Percentiles rank a stretch among this genome's conserved stretches.
phyloP scores from a whole-genome alignment of 2,113 vertebrate species.

The human (Homo sapiens) region DNA sequence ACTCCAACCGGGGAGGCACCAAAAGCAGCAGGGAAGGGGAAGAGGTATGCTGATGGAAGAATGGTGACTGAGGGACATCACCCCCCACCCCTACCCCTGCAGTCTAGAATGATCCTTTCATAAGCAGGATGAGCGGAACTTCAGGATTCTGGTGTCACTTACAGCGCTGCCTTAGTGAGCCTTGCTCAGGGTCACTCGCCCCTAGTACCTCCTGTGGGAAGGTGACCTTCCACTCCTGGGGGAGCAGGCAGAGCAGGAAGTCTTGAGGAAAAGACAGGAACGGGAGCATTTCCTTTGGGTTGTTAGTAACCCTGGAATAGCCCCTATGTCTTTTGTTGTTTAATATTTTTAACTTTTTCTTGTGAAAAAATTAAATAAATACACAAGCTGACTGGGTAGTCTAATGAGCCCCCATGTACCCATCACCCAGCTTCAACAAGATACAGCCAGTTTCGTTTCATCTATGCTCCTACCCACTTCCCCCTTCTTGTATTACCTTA shows the following conservation, averaged over 20 bases:
- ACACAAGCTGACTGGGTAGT: neutral
- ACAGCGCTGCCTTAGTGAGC: too few relatives aligned
- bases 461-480: neutral
- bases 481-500: neutral
- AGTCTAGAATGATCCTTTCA: neutral
- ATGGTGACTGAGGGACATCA: neutral
- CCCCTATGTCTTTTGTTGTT: neutral
- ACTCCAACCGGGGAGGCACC: neutral
- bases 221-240: neutral
- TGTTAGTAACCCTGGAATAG: neutral
- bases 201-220: neutral
- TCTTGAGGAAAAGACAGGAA: neutral
- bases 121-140: neutral
- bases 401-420: neutral
- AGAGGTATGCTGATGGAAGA: neutral
- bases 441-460: neutral
- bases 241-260: neutral
- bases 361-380: neutral
- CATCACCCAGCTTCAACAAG: neutral
- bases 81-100: neutral
- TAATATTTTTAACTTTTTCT: neutral
- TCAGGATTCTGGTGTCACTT: rapidly evolving
- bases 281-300: neutral
- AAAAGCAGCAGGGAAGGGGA: neutral
- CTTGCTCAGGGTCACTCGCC: neutral